These are phyloP conservation scores for Tamias sibiricus DNA, from an alignment of 2,113 vertebrate species.

Conservation along the genomic window DNA sequence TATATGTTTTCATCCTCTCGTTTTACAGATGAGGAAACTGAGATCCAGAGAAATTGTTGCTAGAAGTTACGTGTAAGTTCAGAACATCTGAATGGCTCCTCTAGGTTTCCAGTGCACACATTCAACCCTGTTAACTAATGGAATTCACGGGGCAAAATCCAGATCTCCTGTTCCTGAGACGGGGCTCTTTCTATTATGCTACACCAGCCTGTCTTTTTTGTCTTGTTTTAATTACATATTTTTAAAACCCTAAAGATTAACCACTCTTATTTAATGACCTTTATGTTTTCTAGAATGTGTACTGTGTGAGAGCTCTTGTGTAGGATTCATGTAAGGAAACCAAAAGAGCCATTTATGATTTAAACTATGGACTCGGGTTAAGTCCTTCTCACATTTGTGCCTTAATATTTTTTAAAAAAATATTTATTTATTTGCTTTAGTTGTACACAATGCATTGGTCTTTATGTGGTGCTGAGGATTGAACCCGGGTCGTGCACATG, in stretches of 20 bases:
- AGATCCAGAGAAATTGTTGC: neutral
- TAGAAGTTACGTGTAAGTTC: neutral
- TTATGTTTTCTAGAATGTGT: constrained; percentile 63
- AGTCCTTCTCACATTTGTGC: constrained; percentile 54
- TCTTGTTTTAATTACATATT: neutral
- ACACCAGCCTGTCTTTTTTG: neutral
- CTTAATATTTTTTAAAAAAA: too few species aligned
- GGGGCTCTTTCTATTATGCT: neutral
- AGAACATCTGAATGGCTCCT: neutral
- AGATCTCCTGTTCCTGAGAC: neutral
- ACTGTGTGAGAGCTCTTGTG: constrained; percentile 49
- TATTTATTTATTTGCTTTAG: too few species aligned
- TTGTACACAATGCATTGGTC: too few species aligned
- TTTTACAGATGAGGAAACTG: neutral
- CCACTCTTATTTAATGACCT: neutral
- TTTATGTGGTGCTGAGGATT: too few species aligned
- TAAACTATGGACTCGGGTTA: constrained; percentile 63
- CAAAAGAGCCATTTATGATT: constrained; percentile 61
- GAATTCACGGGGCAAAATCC: neutral
- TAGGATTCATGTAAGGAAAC: constrained; percentile 65
- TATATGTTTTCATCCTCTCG: neutral
- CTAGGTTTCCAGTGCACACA: neutral
- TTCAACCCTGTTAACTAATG: neutral
- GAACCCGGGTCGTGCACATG: too few species aligned
- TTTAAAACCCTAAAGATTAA: neutral